These are phyloP conservation scores for Drosophila eohydei DNA, from an alignment of 2,888 invertebrate species.

Conservation along the genomic window DNA sequence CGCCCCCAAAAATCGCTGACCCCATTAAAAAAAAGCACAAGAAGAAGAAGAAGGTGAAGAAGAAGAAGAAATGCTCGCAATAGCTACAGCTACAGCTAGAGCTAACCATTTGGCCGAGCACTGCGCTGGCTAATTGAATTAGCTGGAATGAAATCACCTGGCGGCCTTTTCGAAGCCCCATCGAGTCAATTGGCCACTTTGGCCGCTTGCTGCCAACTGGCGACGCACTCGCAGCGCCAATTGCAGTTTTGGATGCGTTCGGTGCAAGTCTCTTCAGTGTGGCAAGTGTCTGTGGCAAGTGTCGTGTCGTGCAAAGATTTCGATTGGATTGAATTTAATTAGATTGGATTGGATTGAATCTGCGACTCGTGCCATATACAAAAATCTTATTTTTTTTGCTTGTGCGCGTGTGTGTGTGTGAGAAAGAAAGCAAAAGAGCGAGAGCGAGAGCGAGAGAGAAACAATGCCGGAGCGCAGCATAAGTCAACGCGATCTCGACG, in stretches of 20 bases:
- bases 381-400: slow-evolving; percentile 28
- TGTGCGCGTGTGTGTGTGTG: slow-evolving; percentile 7
- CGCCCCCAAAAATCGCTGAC: slow-evolving; percentile 71
- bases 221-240: slow-evolving; percentile 48
- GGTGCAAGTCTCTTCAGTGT: slow-evolving; percentile 65
- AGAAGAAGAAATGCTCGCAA: slow-evolving; percentile 9
- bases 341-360: slow-evolving; percentile 8
- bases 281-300: slow-evolving; percentile 9
- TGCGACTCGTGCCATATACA: not conserved
- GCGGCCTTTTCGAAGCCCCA: slow-evolving; percentile 69
- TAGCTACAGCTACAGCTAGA: not conserved
- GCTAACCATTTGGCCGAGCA: not conserved
- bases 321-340: slow-evolving; percentile 1
- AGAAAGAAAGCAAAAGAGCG: not conserved
- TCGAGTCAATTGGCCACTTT: slow-evolving; percentile 42
- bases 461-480: slow-evolving; percentile 78
- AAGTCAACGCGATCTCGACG: slow-evolving; percentile 73
- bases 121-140: slow-evolving; percentile 48
- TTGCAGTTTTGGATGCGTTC: slow-evolving; percentile 77
- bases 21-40: slow-evolving; percentile 49
- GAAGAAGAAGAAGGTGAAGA: not conserved
- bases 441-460: not conserved
- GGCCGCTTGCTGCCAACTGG: slow-evolving; percentile 39
- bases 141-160: slow-evolving; percentile 52
- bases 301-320: slow-evolving; percentile 8